phyloP scores from a whole-genome alignment of 2,888 invertebrate species.

The Nebria salina region DNA sequence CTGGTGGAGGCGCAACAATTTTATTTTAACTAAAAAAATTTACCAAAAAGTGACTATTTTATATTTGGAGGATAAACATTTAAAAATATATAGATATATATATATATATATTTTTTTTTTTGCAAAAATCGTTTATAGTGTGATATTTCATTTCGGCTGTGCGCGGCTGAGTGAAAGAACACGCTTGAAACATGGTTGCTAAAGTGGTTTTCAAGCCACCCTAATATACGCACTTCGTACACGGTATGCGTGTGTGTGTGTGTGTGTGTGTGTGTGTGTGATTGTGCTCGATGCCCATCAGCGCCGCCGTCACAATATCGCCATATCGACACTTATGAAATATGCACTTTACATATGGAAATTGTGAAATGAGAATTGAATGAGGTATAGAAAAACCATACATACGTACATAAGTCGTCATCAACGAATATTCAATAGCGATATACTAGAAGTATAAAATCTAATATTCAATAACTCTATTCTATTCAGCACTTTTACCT shows the following conservation, averaged over 20 bases:
- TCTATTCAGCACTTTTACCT: no score
- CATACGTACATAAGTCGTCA: not conserved
- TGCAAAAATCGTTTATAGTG: no score
- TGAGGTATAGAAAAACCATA: not conserved
- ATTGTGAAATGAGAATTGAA: not conserved
- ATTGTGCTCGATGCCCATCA: not conserved
- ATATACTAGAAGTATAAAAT: no score
- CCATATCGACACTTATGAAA: constrained; percentile 19
- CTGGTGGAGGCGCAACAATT: no score
- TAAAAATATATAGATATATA: no score
- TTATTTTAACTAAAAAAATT: no score
- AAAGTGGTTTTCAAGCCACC: constrained; percentile 1
- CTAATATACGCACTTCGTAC: not conserved
- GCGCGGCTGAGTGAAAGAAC: not conserved
- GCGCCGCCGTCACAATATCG: constrained; percentile 5
- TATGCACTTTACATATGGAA: constrained; percentile 19
- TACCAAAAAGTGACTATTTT: no score
- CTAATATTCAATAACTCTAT: no score
- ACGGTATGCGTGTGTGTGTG: not conserved
- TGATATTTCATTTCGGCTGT: not conserved
- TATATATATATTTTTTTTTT: no score
- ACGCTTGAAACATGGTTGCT: not conserved
- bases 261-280: not conserved
- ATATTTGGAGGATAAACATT: no score
- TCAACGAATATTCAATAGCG: no score